phyloP scores from a whole-genome alignment of 1,140 invertebrate genomes.

The Psix sp. region DNA sequence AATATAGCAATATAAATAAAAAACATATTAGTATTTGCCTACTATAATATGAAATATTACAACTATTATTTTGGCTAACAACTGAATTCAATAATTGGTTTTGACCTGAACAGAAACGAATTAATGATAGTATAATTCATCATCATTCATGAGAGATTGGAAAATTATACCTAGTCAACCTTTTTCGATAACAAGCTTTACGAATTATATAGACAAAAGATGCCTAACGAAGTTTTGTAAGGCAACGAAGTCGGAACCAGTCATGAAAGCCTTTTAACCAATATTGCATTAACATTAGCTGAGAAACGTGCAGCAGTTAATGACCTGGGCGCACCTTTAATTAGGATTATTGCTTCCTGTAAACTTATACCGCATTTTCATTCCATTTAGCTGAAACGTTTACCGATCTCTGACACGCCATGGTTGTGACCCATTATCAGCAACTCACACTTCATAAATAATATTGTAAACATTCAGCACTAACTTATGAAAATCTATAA shows the following conservation, averaged over 20 bases:
- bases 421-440: slow-evolving; percentile 8
- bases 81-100: no score
- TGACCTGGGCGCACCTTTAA: slow-evolving; percentile 58
- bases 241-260: slow-evolving; percentile 32
- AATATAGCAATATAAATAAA: no score
- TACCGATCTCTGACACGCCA: slow-evolving; percentile 44
- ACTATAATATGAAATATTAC: no score
- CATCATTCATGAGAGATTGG: no score
- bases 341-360: slow-evolving; percentile 55
- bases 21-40: no score
- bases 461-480: no score
- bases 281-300: slow-evolving; percentile 52
- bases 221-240: slow-evolving; percentile 46
- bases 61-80: no score
- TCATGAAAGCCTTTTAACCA: slow-evolving; percentile 52
- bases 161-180: slow-evolving; percentile 5
- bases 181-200: slow-evolving; percentile 28
- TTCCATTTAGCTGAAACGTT: slow-evolving; percentile 29
- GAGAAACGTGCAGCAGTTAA: slow-evolving; percentile 27
- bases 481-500: no score
- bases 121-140: no score
- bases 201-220: slow-evolving; percentile 3
- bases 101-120: no score
- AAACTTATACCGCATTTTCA: slow-evolving; percentile 20
- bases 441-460: no score